phyloP scores from a whole-genome alignment of 2,888 invertebrate species.

The Hirtodrosophila histrioides region DNA sequence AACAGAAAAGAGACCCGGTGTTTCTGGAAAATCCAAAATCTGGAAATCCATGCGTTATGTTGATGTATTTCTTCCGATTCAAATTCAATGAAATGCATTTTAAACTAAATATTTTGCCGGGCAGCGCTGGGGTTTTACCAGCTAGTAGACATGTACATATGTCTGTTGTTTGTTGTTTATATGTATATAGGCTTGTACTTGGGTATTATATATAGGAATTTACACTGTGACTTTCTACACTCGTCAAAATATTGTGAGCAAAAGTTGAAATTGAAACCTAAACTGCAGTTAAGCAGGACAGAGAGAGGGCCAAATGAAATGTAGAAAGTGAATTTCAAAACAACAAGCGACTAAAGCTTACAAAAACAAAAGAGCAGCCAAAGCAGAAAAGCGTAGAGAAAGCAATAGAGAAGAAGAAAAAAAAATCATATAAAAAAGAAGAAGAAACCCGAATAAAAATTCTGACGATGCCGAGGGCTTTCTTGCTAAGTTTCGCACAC shows the following conservation, averaged over 20 bases:
- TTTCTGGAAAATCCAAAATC: no score
- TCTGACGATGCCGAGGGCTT: constrained; percentile 35
- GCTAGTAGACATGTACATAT: no score
- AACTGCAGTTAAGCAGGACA: constrained; percentile 5
- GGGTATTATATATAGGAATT: background rate
- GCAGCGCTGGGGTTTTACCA: no score
- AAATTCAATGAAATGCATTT: no score
- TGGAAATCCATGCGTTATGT: no score
- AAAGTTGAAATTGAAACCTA: constrained; percentile 2
- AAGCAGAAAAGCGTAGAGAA: constrained; percentile 17
- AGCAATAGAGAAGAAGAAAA: constrained; percentile 32
- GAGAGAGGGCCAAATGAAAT: constrained; percentile 2
- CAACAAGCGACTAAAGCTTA: constrained; percentile 30
- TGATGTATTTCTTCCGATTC: no score
- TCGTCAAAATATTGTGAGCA: background rate
- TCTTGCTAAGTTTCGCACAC: constrained; percentile 38
- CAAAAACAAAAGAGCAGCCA: constrained; percentile 20
- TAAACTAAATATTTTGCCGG: no score
- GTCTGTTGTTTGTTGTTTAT: no score
- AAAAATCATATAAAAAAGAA: background rate
- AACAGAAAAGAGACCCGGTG: no score
- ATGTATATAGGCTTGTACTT: no score
- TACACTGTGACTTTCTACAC: constrained; percentile 7
- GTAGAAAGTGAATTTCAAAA: constrained; percentile 52
- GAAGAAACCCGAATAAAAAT: constrained; percentile 13